These are phyloP conservation scores for Calyptomena viridis DNA, from an alignment of 2,113 vertebrate species.

Conservation along the genomic window DNA sequence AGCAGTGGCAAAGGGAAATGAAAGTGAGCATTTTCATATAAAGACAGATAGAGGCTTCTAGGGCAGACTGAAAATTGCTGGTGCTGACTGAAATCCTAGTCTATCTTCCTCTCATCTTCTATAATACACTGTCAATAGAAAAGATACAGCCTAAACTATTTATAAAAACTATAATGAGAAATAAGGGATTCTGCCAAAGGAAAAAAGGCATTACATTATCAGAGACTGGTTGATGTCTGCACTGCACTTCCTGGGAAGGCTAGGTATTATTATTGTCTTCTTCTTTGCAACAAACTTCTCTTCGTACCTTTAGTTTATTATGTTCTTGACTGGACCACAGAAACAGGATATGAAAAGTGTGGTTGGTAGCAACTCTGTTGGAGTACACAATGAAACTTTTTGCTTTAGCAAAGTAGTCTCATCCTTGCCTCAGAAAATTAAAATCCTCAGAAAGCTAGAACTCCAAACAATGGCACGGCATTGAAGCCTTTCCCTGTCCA, in stretches of 20 bases:
- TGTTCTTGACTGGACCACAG: not conserved
- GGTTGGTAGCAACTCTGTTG: not conserved
- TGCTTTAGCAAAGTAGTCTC: not conserved
- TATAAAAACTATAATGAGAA: slow-evolving; percentile 29
- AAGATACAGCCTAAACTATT: not conserved
- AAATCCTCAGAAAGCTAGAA: not conserved
- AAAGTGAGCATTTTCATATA: slow-evolving; percentile 2
- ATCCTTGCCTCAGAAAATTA: not conserved
- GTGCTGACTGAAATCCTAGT: not conserved
- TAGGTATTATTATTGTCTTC: not conserved
- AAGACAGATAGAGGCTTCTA: not conserved
- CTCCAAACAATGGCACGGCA: not conserved
- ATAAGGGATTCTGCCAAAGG: not conserved
- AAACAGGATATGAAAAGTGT: not conserved
- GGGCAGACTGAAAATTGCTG: not conserved
- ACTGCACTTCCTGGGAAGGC: not conserved
- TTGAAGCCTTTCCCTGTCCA: not conserved
- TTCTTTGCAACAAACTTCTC: not conserved
- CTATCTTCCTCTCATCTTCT: not conserved
- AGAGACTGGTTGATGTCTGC: not conserved
- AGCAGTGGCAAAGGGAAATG: slow-evolving; percentile 19
- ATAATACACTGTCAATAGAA: not conserved
- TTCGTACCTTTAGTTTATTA: not conserved
- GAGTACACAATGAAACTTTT: not conserved
- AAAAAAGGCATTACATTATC: not conserved